phyloP scores from a whole-genome alignment of 1,140 invertebrate species.

The Vanessa tameamea region DNA sequence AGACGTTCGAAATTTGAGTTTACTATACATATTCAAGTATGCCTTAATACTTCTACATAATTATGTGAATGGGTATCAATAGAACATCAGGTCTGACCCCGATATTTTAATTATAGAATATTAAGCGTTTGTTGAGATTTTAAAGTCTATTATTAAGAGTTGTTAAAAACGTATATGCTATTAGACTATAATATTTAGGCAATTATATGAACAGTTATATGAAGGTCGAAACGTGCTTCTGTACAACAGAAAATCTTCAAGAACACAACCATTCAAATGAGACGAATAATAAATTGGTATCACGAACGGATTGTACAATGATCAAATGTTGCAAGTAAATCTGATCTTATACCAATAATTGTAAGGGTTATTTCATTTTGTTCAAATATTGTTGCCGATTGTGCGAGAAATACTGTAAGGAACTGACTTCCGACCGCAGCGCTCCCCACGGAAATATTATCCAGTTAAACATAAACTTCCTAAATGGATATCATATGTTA shows the following conservation, averaged over 20 bases:
- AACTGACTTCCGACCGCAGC: constrained; percentile 29
- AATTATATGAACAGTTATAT: constrained; percentile 20
- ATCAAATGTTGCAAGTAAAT: background rate
- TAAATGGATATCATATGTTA: constrained; percentile 20
- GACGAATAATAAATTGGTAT: constrained; percentile 4
- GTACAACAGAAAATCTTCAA: constrained; percentile 24
- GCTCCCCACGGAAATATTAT: constrained; percentile 22
- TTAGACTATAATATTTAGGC: constrained; percentile 16
- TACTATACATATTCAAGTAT: too few relatives aligned
- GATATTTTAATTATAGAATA: constrained; percentile 9
- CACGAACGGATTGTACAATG: background rate
- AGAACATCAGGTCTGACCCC: background rate
- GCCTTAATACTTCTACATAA: too few relatives aligned
- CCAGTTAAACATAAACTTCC: constrained; percentile 24
- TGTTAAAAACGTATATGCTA: constrained; percentile 14
- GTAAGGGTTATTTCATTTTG: background rate
- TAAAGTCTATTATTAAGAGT: constrained; percentile 23
- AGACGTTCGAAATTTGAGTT: too few relatives aligned
- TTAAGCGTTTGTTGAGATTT: constrained; percentile 11
- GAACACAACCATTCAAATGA: background rate
- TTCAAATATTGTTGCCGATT: background rate
- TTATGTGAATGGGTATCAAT: too few relatives aligned
- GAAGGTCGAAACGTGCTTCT: constrained; percentile 24
- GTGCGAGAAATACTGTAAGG: background rate
- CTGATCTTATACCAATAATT: background rate